Evolutionary conservation across 2,888 invertebrate species (phyloP).

Genomic region (Orthosia gracilis): DNA sequence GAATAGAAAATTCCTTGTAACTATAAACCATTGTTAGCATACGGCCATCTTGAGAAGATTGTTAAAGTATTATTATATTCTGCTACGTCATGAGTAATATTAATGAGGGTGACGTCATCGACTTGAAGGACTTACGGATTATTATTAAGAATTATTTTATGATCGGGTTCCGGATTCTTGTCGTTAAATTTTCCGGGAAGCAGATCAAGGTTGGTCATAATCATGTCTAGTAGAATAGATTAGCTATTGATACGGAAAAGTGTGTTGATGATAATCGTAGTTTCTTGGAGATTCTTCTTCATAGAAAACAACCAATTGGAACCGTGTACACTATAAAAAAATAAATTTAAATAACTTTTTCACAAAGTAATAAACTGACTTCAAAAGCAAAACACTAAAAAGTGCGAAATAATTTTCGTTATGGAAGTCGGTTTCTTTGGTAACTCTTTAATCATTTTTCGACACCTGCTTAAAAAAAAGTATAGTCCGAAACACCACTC

Average conservation of each 20-base stretch:
- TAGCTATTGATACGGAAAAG: neutral
- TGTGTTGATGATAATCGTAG: too few species aligned
- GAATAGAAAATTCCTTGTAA: constrained; percentile 35
- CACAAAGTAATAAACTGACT: too few species aligned
- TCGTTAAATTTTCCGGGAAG: neutral
- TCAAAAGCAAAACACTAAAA: too few species aligned
- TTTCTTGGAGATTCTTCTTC: too few species aligned
- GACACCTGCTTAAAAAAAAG: too few species aligned
- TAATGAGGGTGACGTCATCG: constrained; percentile 43
- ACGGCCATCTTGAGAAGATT: constrained; percentile 35
- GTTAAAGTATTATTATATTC: constrained; percentile 38
- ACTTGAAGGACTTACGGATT: neutral
- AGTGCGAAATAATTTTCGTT: too few species aligned
- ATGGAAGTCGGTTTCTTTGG: too few species aligned
- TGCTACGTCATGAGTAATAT: constrained; percentile 50
- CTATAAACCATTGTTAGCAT: constrained; percentile 34
- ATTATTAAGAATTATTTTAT: constrained; percentile 6
- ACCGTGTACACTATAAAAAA: too few species aligned
- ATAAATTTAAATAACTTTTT: too few species aligned
- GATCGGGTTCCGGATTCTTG: constrained; percentile 5
- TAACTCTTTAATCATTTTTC: too few species aligned
- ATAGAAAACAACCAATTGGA: too few species aligned
- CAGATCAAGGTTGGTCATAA: neutral
- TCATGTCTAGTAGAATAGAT: neutral
- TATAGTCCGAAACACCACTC: too few species aligned